Percentiles rank a stretch among this genome's conserved stretches.
phyloP scores from a whole-genome alignment of 2,797 vertebrate genomes.

The Rhinichthys osculus region DNA sequence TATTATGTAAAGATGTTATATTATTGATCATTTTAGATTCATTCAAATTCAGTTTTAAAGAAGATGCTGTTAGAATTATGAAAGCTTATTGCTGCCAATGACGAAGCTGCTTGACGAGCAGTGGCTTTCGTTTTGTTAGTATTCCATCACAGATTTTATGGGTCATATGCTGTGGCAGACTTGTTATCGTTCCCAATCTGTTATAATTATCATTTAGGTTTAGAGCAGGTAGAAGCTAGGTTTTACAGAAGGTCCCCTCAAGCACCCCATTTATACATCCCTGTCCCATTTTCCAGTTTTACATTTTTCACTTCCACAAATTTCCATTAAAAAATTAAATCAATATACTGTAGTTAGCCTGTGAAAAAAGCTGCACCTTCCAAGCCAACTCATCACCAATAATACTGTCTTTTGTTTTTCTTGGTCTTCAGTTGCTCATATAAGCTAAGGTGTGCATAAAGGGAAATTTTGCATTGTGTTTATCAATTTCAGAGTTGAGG shows the following conservation, averaged over 20 bases:
- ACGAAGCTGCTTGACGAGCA: not conserved
- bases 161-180: not conserved
- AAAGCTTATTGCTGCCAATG: not conserved
- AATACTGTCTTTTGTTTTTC: not conserved
- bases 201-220: not conserved
- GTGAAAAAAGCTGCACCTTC: not conserved
- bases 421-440: not conserved
- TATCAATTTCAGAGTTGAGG: not conserved
- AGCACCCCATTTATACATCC: not conserved
- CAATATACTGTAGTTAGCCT: not conserved
- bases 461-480: not conserved
- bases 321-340: not conserved
- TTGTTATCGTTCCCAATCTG: not conserved
- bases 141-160: not conserved
- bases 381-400: not conserved
- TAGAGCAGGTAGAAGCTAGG: not conserved
- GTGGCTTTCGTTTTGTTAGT: not conserved
- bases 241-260: not conserved
- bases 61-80: not conserved
- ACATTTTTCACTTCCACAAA: not conserved
- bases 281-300: not conserved
- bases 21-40: constrained; percentile 19
- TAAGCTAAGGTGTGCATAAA: not conserved
- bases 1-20: constrained; percentile 23
- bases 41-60: constrained; percentile 22